Percentiles rank a stretch among this genome's conserved stretches.
These are phyloP conservation scores for Tetranychus truncatus DNA, from an alignment of 2,888 invertebrate species.

Conservation along the genomic window DNA sequence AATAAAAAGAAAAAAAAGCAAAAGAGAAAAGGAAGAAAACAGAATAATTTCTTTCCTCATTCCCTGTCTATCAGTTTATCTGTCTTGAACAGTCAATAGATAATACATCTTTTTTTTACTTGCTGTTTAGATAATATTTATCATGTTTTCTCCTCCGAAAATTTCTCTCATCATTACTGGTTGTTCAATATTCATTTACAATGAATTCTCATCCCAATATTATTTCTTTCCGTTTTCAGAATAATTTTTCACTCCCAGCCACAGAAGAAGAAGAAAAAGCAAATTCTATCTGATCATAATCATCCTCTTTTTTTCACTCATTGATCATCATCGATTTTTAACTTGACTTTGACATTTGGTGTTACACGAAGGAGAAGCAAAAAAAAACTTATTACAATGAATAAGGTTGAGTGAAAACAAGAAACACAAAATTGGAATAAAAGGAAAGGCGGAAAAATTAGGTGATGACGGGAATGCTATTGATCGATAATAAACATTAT, in stretches of 20 bases:
- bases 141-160: neutral
- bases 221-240: too few species aligned
- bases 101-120: neutral
- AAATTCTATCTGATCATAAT: neutral
- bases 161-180: neutral
- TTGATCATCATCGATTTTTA: neutral
- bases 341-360: neutral
- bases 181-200: too few species aligned
- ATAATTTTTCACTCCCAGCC: too few species aligned
- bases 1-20: neutral
- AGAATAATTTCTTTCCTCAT: neutral
- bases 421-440: neutral
- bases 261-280: too few species aligned
- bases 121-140: neutral
- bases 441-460: neutral
- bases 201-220: too few species aligned
- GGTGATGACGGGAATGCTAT: neutral
- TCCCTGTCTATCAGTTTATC: neutral
- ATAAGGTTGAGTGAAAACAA: neutral
- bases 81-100: neutral
- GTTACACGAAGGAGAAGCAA: neutral
- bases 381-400: neutral
- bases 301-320: neutral
- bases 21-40: neutral
- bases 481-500: neutral